phyloP scores from a whole-genome alignment of 1,140 invertebrate species.

The Lucilia sericata region DNA sequence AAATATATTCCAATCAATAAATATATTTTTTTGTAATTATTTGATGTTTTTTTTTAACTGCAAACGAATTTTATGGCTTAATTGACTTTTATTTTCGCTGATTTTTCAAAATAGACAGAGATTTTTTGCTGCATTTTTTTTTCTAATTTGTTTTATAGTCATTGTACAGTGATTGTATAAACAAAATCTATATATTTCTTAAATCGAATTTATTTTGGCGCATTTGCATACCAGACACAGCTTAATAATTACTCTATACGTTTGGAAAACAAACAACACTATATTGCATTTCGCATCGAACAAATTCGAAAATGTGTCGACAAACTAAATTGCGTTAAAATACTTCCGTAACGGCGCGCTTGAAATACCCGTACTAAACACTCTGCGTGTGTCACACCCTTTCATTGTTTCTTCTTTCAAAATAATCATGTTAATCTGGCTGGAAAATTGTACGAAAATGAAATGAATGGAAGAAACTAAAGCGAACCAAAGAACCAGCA shows the following conservation, averaged over 20 bases:
- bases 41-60: neutral
- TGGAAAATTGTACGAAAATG: constrained; percentile 32
- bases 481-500: neutral
- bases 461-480: constrained; percentile 8
- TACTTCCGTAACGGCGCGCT: constrained; percentile 41
- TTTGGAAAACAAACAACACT: constrained; percentile 21
- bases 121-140: neutral
- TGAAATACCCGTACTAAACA: neutral
- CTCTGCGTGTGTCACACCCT: constrained; percentile 36
- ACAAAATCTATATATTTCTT: neutral
- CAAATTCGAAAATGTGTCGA: neutral
- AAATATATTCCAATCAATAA: neutral
- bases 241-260: constrained; percentile 13
- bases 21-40: neutral
- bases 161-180: constrained; percentile 17
- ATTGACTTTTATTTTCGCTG: constrained; percentile 20
- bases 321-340: constrained; percentile 30
- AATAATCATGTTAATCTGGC: constrained; percentile 41
- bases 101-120: neutral
- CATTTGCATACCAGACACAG: neutral
- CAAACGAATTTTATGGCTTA: constrained; percentile 4
- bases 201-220: constrained; percentile 6
- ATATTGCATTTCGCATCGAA: neutral
- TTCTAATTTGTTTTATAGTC: neutral
- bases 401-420: constrained; percentile 24